Evolutionary conservation across 2,888 invertebrate genomes (phyloP), one percentile per base, ranked within the genome.

Genomic region (Pinctada fucata): DNA sequence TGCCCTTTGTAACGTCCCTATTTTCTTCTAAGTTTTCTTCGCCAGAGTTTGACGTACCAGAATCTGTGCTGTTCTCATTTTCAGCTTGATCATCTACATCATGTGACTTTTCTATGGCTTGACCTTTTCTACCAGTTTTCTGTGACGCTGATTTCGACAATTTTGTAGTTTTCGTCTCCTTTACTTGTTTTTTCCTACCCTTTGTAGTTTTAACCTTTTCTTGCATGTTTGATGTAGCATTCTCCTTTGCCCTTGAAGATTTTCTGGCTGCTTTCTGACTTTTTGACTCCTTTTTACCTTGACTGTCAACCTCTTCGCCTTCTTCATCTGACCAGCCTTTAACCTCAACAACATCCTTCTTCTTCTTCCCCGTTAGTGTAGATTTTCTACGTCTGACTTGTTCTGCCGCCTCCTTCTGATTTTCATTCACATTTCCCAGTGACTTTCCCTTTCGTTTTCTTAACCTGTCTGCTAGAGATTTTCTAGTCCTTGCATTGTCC

Each of bases 331-430:
- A 51, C 52, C 1, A 45, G 31, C 31, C 52, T 71, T 16, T 10
- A 8, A 71, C 51, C 31, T 49, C 49, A 70, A 4, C 10, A 16
- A 51, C 71, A 51, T 2, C 49, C 49, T 31, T 64, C 63, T 49
- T 68, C 72, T 13, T 72, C 10, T 47, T 49, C 48, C 64, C 71
- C 66, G 47, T 47, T 50, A 49, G 67, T 73, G 48, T 68, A 31
- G 52, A 49, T 51, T 10, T 13, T 65, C 58, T 48, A 70, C 48
- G 6, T 76, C 48, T 72, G 16, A 5, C 52, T 45, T 63, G 5
- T 49, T 71, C 16, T 6, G 2, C 6, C 49, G 4, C 31, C 71
- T 16, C 31, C 52, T 45, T 58, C 58, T 58, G 8, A 58, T 6
- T 13, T 10, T 10, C 58, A 58, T 6, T 58, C 13, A 58, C 58